Evolutionary conservation across 2,113 vertebrate genomes (phyloP).

Genomic region (Brachyhypopomus gauderio): DNA sequence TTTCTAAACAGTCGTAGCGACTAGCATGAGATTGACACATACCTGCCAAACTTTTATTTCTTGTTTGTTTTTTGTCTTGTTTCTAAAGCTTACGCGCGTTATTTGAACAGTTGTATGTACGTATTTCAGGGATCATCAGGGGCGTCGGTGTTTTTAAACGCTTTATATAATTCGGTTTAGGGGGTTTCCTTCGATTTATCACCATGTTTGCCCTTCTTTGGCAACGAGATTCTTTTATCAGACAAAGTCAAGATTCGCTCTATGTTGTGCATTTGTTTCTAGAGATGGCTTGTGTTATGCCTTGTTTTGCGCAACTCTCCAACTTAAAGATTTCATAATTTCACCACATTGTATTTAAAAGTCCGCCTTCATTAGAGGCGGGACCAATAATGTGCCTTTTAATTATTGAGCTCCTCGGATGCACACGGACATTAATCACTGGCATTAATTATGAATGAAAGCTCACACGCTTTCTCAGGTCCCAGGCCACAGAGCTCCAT

Average conservation of each 20-base stretch:
- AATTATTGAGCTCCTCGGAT: constrained; percentile 54
- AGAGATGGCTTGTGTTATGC: neutral
- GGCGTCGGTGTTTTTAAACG: no score
- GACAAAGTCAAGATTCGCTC: neutral
- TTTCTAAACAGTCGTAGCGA: neutral
- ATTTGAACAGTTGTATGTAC: neutral
- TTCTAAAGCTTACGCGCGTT: no score
- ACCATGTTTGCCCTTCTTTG: neutral
- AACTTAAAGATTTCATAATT: neutral
- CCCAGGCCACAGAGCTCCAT: neutral
- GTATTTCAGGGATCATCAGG: neutral
- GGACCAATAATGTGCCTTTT: constrained; percentile 21
- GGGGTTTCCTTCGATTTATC: neutral
- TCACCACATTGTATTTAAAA: neutral
- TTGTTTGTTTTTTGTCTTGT: no score
- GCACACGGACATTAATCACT: constrained; percentile 45
- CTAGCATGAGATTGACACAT: neutral
- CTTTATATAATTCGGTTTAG: neutral
- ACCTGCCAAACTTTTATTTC: neutral
- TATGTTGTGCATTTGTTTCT: neutral
- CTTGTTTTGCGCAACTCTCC: neutral
- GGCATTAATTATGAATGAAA: constrained; percentile 49
- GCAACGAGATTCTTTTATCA: no score
- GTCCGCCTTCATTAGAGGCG: no score
- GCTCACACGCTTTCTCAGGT: neutral